Conservation (phyloP, 2,888 invertebrate genomes). For the Pseudanteris insignis region DNA sequence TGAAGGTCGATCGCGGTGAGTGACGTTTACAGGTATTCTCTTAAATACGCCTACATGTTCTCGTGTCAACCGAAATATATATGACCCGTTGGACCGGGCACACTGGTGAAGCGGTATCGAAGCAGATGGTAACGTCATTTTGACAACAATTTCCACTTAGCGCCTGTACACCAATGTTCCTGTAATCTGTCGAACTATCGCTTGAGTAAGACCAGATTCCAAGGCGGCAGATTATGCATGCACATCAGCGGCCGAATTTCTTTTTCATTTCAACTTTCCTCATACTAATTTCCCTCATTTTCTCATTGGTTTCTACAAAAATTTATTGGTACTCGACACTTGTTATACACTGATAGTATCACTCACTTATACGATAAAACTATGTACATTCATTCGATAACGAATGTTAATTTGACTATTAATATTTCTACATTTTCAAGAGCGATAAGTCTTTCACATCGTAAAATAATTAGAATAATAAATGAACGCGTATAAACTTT, state of each 20-base stretch:
- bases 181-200: constrained; percentile 45
- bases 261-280: constrained; percentile 15
- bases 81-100: constrained; percentile 57
- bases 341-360: constrained; percentile 21
- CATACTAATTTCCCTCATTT: constrained; percentile 3
- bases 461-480: too few species aligned
- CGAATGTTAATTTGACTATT: too few species aligned
- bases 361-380: constrained; percentile 7
- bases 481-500: too few species aligned
- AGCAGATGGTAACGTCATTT: constrained; percentile 57
- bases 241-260: constrained; percentile 6
- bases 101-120: constrained; percentile 51
- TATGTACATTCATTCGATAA: too few species aligned
- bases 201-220: constrained; percentile 40
- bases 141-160: constrained; percentile 67
- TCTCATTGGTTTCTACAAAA: constrained; percentile 1
- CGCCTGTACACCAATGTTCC: constrained; percentile 52
- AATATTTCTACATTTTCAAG: too few species aligned
- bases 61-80: constrained; percentile 56
- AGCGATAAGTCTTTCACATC: too few species aligned
- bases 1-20: constrained; percentile 37
- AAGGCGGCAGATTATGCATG: constrained; percentile 25
- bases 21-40: constrained; percentile 45
- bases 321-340: constrained; percentile 19
- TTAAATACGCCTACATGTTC: constrained; percentile 57